Conservation (phyloP, 2,888 invertebrate species). For the Thyatira batis region DNA sequence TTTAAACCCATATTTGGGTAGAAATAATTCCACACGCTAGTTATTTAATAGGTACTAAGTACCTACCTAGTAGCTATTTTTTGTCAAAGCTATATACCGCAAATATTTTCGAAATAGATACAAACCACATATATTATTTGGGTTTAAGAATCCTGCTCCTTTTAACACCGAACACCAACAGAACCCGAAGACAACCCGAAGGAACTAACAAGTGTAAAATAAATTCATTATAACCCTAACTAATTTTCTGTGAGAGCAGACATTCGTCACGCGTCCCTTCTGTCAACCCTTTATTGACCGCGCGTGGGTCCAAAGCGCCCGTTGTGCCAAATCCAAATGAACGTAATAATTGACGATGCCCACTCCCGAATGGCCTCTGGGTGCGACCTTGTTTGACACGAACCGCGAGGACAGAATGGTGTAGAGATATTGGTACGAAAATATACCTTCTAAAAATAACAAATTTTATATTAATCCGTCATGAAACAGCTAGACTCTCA, state of each 20-base stretch:
- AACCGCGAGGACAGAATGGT: conserved; percentile 25
- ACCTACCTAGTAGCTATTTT: not conserved
- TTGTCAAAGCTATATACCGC: too few species aligned
- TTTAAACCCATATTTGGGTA: conserved; percentile 10
- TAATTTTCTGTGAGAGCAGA: conserved; percentile 58
- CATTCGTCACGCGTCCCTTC: conserved; percentile 63
- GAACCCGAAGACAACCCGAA: too few species aligned
- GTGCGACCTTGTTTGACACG: conserved; percentile 32
- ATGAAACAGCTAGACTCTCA: too few species aligned
- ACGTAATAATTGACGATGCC: conserved; percentile 77
- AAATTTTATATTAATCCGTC: too few species aligned
- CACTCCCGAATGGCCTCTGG: conserved; percentile 41
- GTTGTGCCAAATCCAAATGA: conserved; percentile 79
- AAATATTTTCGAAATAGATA: too few species aligned
- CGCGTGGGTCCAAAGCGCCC: conserved; percentile 52
- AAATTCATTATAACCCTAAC: conserved; percentile 56
- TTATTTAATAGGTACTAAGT: too few species aligned
- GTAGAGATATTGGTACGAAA: conserved; percentile 26
- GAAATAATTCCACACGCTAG: conserved; percentile 1
- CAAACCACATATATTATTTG: too few species aligned
- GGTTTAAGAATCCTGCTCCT: too few species aligned
- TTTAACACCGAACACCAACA: too few species aligned
- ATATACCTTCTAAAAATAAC: not conserved
- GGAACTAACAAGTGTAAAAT: conserved; percentile 24
- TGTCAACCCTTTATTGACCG: conserved; percentile 60